Evolutionary conservation across 1,140 invertebrate genomes (phyloP).

Genomic region (Vanessa atalanta): DNA sequence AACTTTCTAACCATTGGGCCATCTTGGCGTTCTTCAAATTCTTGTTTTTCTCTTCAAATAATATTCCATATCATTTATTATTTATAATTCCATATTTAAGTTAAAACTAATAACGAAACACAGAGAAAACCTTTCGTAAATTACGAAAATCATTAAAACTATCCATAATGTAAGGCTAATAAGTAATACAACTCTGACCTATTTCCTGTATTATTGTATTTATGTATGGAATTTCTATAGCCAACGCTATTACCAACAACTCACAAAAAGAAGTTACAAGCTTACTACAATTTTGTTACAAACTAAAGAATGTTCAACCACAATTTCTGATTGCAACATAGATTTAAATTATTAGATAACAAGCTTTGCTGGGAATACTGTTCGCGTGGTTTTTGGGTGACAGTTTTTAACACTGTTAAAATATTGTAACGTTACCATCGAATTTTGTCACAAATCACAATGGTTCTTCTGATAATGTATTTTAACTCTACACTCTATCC

Average conservation of each 20-base stretch:
- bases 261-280: constrained; percentile 13
- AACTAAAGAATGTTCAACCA: constrained; percentile 12
- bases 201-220: constrained; percentile 7
- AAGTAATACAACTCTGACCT: constrained; percentile 5
- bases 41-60: no score
- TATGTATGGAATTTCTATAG: constrained; percentile 4
- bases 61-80: no score
- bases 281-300: constrained; percentile 12
- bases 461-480: no score
- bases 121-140: neutral
- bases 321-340: constrained; percentile 15
- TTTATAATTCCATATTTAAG: no score
- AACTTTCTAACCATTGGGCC: no score
- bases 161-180: neutral
- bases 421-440: neutral
- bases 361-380: neutral
- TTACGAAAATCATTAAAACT: constrained; percentile 5
- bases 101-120: no score
- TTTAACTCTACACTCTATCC: no score
- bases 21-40: no score
- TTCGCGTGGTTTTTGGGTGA: neutral
- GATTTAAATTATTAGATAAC: constrained; percentile 9
- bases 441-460: no score
- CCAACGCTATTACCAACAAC: neutral
- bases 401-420: neutral